phyloP scores from a whole-genome alignment of 2,888 invertebrate species.

The Osmoderma eremita region DNA sequence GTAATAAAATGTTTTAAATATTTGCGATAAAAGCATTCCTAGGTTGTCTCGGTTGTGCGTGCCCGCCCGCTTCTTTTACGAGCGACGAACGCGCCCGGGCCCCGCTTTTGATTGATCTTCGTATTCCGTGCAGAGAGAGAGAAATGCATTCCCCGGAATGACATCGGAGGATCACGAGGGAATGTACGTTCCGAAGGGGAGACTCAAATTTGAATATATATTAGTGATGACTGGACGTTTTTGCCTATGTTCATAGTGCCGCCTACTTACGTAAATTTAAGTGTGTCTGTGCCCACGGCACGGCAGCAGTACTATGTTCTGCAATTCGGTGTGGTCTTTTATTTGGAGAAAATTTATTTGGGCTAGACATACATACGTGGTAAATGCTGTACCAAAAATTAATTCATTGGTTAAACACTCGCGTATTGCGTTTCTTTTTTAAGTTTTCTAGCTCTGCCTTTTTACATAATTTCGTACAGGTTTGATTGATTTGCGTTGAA shows the following conservation, averaged over 20 bases:
- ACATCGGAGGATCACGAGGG: conserved; percentile 42
- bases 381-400: too few species aligned
- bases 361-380: too few species aligned
- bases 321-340: too few species aligned
- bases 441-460: too few species aligned
- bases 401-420: too few species aligned
- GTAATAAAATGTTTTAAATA: conserved; percentile 45
- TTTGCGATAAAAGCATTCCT: conserved; percentile 45
- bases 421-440: too few species aligned
- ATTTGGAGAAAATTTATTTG: too few species aligned
- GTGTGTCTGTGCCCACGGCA: too few species aligned
- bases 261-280: conserved; percentile 18
- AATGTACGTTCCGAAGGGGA: conserved; percentile 52
- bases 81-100: conserved; percentile 24
- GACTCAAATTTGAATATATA: conserved; percentile 61
- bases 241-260: conserved; percentile 39
- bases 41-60: conserved; percentile 43
- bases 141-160: conserved; percentile 53
- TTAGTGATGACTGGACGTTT: conserved; percentile 59
- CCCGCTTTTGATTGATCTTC: conserved; percentile 57
- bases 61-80: conserved; percentile 42
- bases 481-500: too few species aligned
- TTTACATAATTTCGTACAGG: too few species aligned
- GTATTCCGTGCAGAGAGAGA: conserved; percentile 56
- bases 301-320: too few species aligned